Conservation (phyloP, 2,888 invertebrate genomes). For the Diaprepes abbreviatus region DNA sequence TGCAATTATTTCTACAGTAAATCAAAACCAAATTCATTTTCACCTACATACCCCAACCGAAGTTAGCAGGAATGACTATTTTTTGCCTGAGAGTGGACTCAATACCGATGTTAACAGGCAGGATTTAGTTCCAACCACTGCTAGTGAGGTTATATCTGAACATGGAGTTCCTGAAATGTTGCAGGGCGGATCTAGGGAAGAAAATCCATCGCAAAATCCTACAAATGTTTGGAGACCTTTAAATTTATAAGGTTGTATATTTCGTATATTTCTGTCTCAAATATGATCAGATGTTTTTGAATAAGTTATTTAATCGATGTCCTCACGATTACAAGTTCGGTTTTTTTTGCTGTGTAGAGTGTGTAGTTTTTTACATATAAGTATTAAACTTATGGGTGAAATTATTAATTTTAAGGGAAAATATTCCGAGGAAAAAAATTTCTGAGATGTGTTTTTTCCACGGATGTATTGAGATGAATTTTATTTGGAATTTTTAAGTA, state of each 20-base stretch:
- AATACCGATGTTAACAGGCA: constrained; percentile 15
- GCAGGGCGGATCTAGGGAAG: constrained; percentile 37
- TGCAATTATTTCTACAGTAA: constrained; percentile 41
- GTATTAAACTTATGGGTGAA: neutral
- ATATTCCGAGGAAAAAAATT: too few relatives aligned
- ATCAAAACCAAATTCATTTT: constrained; percentile 47
- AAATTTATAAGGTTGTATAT: too few relatives aligned
- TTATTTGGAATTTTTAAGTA: too few relatives aligned
- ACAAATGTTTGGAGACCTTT: constrained; percentile 44
- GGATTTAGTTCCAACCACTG: constrained; percentile 29
- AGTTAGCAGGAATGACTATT: constrained; percentile 37
- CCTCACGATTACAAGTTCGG: too few relatives aligned
- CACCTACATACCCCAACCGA: constrained; percentile 39
- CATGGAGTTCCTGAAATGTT: constrained; percentile 22
- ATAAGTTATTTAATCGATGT: too few relatives aligned
- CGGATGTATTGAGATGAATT: too few relatives aligned
- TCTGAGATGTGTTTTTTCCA: too few relatives aligned
- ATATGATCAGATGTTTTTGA: too few relatives aligned
- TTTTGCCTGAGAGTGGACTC: constrained; percentile 20
- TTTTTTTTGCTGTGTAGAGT: too few relatives aligned
- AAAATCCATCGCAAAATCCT: constrained; percentile 39
- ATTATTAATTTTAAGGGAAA: too few relatives aligned
- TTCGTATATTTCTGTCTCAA: too few relatives aligned
- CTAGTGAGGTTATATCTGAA: constrained; percentile 19
- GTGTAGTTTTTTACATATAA: too few relatives aligned